Evolutionary conservation across 1,140 invertebrate species (phyloP).

Genomic region (Diachasma alloeum): DNA sequence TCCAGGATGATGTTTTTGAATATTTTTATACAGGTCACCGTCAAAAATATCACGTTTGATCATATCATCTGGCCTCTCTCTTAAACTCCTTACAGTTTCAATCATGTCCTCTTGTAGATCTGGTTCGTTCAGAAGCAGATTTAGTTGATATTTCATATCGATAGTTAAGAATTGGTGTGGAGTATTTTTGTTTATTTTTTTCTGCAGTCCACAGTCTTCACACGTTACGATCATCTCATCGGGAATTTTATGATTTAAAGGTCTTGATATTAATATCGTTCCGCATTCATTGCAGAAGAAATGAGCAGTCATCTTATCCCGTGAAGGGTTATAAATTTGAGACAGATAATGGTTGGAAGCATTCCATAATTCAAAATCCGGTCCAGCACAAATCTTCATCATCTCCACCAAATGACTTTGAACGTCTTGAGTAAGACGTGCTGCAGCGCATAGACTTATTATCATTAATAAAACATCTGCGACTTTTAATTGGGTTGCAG

Average conservation of each 20-base stretch:
- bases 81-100: not conserved
- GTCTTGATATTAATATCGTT: not conserved
- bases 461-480: too few species aligned
- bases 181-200: not conserved
- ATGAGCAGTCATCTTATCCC: constrained; percentile 14
- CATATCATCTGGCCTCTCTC: not conserved
- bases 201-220: not conserved
- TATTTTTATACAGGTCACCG: constrained; percentile 12
- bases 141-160: constrained; percentile 25
- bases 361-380: constrained; percentile 21
- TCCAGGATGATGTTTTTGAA: constrained; percentile 12
- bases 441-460: too few species aligned
- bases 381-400: constrained; percentile 17
- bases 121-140: not conserved
- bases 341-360: constrained; percentile 18
- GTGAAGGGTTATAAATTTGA: constrained; percentile 24
- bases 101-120: constrained; percentile 6
- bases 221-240: not conserved
- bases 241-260: not conserved
- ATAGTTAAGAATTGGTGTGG: constrained; percentile 24
- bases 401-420: constrained; percentile 9
- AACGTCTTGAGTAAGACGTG: not conserved
- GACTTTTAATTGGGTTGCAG: too few species aligned
- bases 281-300: constrained; percentile 7
- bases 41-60: constrained; percentile 28